A percentile compares a stretch with the other conserved stretches of the same genome.
phyloP scores from a whole-genome alignment of 2,797 vertebrate species.

The Xenopus petersii region DNA sequence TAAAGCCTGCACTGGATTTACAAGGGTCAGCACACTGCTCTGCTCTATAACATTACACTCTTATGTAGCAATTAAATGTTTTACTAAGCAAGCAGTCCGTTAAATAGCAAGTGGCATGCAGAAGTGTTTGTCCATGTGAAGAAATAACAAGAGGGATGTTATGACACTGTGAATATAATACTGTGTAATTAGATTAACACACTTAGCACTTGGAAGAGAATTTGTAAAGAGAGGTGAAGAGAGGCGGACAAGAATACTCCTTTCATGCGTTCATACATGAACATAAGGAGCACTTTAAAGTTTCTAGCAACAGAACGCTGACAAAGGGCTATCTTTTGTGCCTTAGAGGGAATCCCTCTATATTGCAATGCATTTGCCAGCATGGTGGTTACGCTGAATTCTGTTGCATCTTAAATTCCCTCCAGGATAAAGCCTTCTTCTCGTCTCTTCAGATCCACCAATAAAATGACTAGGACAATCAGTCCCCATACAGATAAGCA shows the following conservation, averaged over 20 bases:
- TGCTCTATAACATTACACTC: neutral
- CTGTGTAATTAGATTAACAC: conserved; percentile 48
- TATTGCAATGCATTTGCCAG: conserved; percentile 29
- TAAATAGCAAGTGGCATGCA: conserved; percentile 30
- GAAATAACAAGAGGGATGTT: conserved; percentile 45
- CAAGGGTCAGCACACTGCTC: neutral
- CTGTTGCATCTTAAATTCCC: conserved; percentile 28
- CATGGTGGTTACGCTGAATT: conserved; percentile 16
- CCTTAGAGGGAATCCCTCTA: conserved; percentile 8
- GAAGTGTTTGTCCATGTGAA: conserved; percentile 47
- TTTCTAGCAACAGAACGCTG: conserved; percentile 6
- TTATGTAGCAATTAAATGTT: conserved; percentile 30
- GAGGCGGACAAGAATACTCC: conserved; percentile 30
- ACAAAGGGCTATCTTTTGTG: conserved; percentile 33
- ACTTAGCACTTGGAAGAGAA: conserved; percentile 47
- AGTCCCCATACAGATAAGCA: conserved; percentile 81
- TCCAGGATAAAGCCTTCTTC: conserved; percentile 39
- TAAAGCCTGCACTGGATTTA: no score
- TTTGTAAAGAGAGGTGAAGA: conserved; percentile 41
- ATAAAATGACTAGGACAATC: conserved; percentile 61
- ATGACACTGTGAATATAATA: conserved; percentile 38
- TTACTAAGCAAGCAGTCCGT: conserved; percentile 39
- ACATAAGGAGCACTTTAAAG: conserved; percentile 36
- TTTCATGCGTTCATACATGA: conserved; percentile 33
- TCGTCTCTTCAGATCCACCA: conserved; percentile 67